phyloP scores from a whole-genome alignment of 2,888 invertebrate genomes.

The Watsonalla cultraria region DNA sequence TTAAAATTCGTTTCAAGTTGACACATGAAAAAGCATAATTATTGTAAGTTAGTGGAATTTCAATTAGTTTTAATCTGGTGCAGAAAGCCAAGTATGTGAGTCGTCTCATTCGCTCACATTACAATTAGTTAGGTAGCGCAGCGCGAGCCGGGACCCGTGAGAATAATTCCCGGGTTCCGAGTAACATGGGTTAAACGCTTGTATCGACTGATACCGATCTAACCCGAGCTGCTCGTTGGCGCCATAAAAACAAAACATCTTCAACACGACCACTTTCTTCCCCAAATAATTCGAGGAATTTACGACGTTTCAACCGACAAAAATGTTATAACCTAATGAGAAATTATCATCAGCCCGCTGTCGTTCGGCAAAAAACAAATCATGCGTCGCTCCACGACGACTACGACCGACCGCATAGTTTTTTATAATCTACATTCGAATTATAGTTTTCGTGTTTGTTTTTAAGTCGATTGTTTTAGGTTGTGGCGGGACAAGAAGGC shows the following conservation, averaged over 20 bases:
- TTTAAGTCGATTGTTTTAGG: constrained; percentile 70
- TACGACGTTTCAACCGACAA: constrained; percentile 73
- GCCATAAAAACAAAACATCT: constrained; percentile 78
- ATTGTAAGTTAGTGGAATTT: constrained; percentile 2
- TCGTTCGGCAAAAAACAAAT: constrained; percentile 65
- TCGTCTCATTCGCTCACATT: constrained; percentile 52
- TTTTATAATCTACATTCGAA: constrained; percentile 60
- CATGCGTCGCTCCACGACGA: constrained; percentile 43
- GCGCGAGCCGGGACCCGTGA: constrained; percentile 52
- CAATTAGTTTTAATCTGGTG: constrained; percentile 18
- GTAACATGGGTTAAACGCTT: constrained; percentile 77
- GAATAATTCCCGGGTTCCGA: constrained; percentile 68
- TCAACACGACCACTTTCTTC: constrained; percentile 74
- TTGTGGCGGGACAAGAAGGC: constrained; percentile 46
- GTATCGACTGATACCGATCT: constrained; percentile 75
- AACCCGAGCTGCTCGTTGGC: constrained; percentile 72
- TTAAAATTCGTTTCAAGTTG: background rate
- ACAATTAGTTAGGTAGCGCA: constrained; percentile 65
- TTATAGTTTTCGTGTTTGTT: constrained; percentile 57
- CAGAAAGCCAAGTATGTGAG: constrained; percentile 29
- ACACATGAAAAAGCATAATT: background rate
- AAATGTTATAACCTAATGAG: constrained; percentile 78
- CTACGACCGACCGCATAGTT: constrained; percentile 52
- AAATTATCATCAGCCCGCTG: constrained; percentile 73
- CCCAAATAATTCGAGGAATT: constrained; percentile 77